Conservation (phyloP, 2,797 vertebrate genomes). For the Crenuchus spilurus region DNA sequence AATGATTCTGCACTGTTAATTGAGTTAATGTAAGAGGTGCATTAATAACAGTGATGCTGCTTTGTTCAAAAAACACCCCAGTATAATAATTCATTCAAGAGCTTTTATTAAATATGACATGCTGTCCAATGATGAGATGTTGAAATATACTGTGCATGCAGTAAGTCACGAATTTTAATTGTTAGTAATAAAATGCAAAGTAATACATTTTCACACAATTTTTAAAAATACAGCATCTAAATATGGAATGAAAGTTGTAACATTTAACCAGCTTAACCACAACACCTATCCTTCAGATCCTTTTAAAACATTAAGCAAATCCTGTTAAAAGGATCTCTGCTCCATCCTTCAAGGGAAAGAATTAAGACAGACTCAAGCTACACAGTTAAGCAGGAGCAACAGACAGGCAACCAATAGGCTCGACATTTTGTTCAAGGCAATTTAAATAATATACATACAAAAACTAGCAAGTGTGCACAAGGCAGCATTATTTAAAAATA, state of each 20-base stretch:
- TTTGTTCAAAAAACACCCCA: neutral
- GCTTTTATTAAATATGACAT: constrained; percentile 63
- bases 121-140: constrained; percentile 32
- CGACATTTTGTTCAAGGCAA: constrained; percentile 7
- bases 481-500: no score
- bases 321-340: neutral
- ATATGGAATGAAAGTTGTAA: neutral
- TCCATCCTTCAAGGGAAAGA: neutral
- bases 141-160: constrained; percentile 42
- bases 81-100: constrained; percentile 16
- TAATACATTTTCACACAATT: neutral
- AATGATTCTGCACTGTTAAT: neutral
- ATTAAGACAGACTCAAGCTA: neutral
- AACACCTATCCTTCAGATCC: neutral
- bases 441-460: neutral
- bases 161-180: neutral
- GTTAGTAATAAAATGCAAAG: constrained; percentile 12
- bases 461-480: neutral
- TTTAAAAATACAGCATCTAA: neutral
- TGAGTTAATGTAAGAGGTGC: no score
- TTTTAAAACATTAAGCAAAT: neutral
- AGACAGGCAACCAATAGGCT: neutral
- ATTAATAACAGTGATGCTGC: neutral
- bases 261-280: neutral
- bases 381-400: neutral